Evolutionary conservation across 2,888 invertebrate species (phyloP), one percentile per base, ranked within the genome.

Genomic region (Platynereis dumerilii): DNA sequence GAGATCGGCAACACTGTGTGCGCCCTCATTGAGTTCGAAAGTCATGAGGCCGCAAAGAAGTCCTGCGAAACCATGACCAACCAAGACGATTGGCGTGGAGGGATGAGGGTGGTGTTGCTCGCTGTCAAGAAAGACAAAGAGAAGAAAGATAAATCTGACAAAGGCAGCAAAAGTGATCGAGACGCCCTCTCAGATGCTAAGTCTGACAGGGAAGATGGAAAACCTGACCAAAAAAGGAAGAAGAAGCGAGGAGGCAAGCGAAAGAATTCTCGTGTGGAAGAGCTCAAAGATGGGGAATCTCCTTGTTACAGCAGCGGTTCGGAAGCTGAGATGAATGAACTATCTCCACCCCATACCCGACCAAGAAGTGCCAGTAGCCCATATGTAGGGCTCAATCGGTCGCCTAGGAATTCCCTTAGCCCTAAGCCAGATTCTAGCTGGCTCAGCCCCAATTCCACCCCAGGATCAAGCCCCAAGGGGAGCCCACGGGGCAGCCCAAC

Each of bases 11-110:
- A 91, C 76, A 89, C 91, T 52, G 70, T 85, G 90, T 93, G 81
- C 93, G 96, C 95, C 20, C 87, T 96, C 75, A 91, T 96, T 45
- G 96, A 96, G 85, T 96, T 94, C 82, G 91, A 93, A 60, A 90
- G 91, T 73, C 92, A 93, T 0, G 92, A 93, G 72, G 89, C 91
- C 17, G 96, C 96, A 0, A 88, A 93, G 74, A 89, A 90, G 66
- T 94, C 96, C 0, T 87, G 91, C 60, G 89, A 91, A 42, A 73
- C 71, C 17, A 73, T 82, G 75, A 75, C 72, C 24, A 73, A 73
- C 56, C 76, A 72, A 53, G 76, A 79, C 22, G 83, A 83, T 67
- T 84, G 83, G 83, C 74, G 82, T 28, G 76, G 73, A 52, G 81
- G 82, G 15, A 75, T 84, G 78, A 68, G 80, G 44, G 83, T 84